Evolutionary conservation across 2,113 vertebrate genomes (phyloP).

Genomic region (Nothocercus nigrocapillus): DNA sequence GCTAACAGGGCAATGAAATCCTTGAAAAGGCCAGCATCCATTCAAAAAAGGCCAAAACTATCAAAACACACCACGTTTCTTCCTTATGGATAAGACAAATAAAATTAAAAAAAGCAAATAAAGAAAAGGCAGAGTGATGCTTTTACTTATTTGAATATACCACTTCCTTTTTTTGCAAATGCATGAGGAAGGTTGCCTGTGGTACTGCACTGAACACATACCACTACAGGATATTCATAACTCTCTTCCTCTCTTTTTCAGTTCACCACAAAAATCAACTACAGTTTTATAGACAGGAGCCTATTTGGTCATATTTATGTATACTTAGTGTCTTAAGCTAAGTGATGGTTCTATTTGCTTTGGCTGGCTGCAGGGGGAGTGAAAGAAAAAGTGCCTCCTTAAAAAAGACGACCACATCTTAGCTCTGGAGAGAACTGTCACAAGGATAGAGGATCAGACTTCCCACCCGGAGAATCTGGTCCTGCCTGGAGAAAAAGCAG

Average conservation of each 20-base stretch:
- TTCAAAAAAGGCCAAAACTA: neutral
- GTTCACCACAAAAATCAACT: constrained; percentile 57
- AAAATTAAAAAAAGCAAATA: neutral
- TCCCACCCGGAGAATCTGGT: constrained; percentile 29
- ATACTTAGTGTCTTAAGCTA: constrained; percentile 42
- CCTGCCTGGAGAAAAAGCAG: neutral
- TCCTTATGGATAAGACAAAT: neutral
- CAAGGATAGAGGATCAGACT: constrained; percentile 30
- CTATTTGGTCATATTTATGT: constrained; percentile 38
- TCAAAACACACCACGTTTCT: neutral
- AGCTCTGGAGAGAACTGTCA: constrained; percentile 28
- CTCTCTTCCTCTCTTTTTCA: constrained; percentile 51
- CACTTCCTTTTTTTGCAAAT: neutral
- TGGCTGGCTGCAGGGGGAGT: constrained; percentile 34
- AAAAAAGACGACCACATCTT: constrained; percentile 63
- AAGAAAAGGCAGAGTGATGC: neutral
- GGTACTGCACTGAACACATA: constrained; percentile 49
- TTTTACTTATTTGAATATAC: neutral
- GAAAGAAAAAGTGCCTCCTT: constrained; percentile 35
- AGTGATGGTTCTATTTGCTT: constrained; percentile 65
- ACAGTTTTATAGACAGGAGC: neutral
- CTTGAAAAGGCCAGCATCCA: neutral
- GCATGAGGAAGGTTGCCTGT: constrained; percentile 39
- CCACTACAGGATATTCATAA: constrained; percentile 52
- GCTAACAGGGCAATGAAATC: neutral